Base-by-base conservation (phyloP, 1,140 invertebrate species). In the Drosophila parabipectinata region DNA sequence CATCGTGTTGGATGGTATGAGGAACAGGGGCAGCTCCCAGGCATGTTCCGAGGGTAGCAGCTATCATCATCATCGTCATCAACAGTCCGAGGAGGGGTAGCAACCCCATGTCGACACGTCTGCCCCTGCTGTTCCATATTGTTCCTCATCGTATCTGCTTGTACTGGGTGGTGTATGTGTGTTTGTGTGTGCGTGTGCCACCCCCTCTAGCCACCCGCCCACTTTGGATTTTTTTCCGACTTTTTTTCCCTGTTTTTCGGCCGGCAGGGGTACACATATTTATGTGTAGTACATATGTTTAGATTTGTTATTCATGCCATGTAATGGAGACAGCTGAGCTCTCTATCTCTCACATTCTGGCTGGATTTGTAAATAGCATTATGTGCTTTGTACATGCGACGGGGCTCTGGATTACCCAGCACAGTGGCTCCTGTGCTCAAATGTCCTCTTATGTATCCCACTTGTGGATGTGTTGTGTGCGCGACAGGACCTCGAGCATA, bases 271-370 rank as follows among this genome's bases (percentile, higher is more conserved):
- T 52, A 84, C 72, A 72, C 58, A 64, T 74, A 52, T 77, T 47
- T 64, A 55, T 55, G 68, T 77, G 80, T 79, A 79, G 67, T 87
- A 88, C 83, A 87, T 87, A 87, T 87, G 83, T 87, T 87, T 88
- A 87, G 83, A 88, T 88, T 83, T 87, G 60, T 73, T 85, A 85
- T 81, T 61, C 73, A 81, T 60, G 77, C 68, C 67, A 81, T 82
- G 68, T 85, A 77, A 85, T 59, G 62, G 58, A 82, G 62, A 58
- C 63, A 34, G 63, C 72, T 51, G 39, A 57, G 47, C 72, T 73
- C 59, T 63, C 52, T 63, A 47, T 74, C 72, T 56, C 47, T 18
- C 50, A 10, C 59, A 26, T 8, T 9, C 34, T 18, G 52, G 24
- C 28, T 57, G 54, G 54, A 52, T 41, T 77, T 64, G 62, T 60